Percentiles rank a stretch among this genome's conserved stretches.
Evolutionary conservation across 1,140 invertebrate genomes (phyloP).

Genomic region (Drosophila fuyamai): DNA sequence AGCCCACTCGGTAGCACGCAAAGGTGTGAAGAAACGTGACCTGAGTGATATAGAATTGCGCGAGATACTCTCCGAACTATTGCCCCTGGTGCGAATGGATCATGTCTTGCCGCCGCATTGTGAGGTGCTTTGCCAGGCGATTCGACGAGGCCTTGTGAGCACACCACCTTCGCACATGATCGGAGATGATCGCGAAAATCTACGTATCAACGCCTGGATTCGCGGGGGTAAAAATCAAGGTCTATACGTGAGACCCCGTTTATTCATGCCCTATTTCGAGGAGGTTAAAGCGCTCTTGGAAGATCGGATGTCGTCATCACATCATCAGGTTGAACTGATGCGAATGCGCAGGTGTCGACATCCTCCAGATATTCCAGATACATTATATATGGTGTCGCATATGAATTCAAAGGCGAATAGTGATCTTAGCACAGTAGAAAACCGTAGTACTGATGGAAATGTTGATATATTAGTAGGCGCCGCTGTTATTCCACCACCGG

Average conservation of each 20-base stretch:
- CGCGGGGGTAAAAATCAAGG: conserved; percentile 91
- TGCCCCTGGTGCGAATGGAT: conserved; percentile 94
- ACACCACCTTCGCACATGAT: conserved; percentile 95
- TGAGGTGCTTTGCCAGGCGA: conserved; percentile 91
- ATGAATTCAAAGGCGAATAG: conserved; percentile 82
- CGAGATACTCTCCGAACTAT: conserved; percentile 93
- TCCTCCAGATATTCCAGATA: conserved; percentile 94
- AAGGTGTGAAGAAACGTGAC: conserved; percentile 93
- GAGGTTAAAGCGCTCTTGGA: conserved; percentile 95
- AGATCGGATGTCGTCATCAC: conserved; percentile 89
- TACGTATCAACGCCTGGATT: conserved; percentile 94
- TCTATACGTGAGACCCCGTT: conserved; percentile 92
- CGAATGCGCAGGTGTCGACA: conserved; percentile 89
- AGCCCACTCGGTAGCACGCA: conserved; percentile 94
- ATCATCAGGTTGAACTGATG: conserved; percentile 90
- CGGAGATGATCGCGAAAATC: conserved; percentile 89
- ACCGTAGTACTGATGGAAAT: conserved; percentile 86
- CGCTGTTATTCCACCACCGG: conserved; percentile 89
- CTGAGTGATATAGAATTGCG: conserved; percentile 94
- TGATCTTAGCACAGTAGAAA: conserved; percentile 86
- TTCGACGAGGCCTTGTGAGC: conserved; percentile 93
- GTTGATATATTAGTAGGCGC: conserved; percentile 87
- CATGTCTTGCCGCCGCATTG: conserved; percentile 94
- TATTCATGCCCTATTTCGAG: conserved; percentile 97
- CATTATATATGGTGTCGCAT: conserved; percentile 94